phyloP scores from a whole-genome alignment of 1,140 invertebrate species.

The Lucilia sericata region DNA sequence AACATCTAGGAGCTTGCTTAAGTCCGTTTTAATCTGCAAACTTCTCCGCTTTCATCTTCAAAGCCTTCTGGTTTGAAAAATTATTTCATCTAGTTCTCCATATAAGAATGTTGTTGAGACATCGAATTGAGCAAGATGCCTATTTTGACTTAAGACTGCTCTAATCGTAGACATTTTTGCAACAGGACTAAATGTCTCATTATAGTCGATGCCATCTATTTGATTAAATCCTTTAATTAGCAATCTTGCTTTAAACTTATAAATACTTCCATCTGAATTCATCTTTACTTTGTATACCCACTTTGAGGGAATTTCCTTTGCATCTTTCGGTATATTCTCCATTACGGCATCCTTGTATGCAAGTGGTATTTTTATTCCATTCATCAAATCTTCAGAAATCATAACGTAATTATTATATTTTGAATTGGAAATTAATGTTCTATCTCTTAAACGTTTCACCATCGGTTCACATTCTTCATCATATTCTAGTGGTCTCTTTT shows the following conservation, averaged over 20 bases:
- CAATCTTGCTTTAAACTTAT: slow-evolving; percentile 52
- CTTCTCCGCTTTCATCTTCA: slow-evolving; percentile 49
- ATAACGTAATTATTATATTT: too few species aligned
- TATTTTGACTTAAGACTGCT: slow-evolving; percentile 47
- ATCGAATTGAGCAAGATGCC: slow-evolving; percentile 57
- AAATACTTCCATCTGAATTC: slow-evolving; percentile 38
- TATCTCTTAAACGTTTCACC: too few species aligned
- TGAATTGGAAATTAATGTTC: too few species aligned
- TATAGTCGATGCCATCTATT: slow-evolving; percentile 1
- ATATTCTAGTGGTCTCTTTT: not conserved
- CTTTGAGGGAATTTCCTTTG: slow-evolving; percentile 49
- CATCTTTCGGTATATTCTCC: slow-evolving; percentile 46
- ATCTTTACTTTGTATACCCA: slow-evolving; percentile 53
- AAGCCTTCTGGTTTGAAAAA: slow-evolving; percentile 68
- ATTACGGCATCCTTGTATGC: not conserved
- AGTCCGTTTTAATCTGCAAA: slow-evolving; percentile 65
- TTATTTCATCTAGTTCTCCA: slow-evolving; percentile 66
- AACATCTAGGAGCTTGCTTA: slow-evolving; percentile 67
- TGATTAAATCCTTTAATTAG: slow-evolving; percentile 50
- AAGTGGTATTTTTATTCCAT: too few species aligned
- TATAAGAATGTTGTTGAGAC: slow-evolving; percentile 65
- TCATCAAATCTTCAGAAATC: too few species aligned
- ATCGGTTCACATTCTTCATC: too few species aligned
- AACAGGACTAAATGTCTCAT: slow-evolving; percentile 40
- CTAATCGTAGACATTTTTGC: slow-evolving; percentile 44